Percentiles rank a stretch among this genome's conserved stretches.
These are phyloP conservation scores for Smittia aterrima DNA, from an alignment of 2,888 invertebrate genomes.

Conservation along the genomic window DNA sequence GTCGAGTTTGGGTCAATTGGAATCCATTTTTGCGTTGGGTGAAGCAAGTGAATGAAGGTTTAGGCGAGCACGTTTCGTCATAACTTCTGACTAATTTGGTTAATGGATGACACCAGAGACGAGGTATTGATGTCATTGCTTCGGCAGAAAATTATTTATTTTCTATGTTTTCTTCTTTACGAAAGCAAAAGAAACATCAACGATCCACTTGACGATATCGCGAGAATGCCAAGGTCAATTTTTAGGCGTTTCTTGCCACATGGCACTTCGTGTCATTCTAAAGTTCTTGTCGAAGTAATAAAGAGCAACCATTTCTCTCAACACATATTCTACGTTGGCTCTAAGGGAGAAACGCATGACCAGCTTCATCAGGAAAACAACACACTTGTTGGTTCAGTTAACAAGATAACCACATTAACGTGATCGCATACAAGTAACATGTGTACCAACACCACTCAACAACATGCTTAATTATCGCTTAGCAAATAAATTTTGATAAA, in stretches of 20 bases:
- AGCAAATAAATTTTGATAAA: background rate
- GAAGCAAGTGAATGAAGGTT: background rate
- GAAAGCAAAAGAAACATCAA: background rate
- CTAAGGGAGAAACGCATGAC: too few species aligned
- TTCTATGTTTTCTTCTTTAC: background rate
- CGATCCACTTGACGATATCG: background rate
- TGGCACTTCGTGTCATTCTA: background rate
- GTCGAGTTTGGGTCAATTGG: background rate
- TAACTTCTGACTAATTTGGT: background rate
- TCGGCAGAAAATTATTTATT: background rate
- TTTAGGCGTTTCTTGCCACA: background rate
- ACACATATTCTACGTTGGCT: too few species aligned
- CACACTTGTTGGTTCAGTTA: conserved; percentile 5
- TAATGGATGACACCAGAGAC: conserved; percentile 18
- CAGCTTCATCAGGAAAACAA: background rate
- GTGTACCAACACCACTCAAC: background rate
- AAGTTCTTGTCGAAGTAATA: too few species aligned
- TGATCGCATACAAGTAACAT: background rate
- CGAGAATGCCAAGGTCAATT: conserved; percentile 7
- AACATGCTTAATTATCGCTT: background rate
- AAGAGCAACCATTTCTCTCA: too few species aligned
- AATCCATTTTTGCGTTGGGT: background rate
- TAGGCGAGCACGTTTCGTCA: background rate
- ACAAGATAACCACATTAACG: background rate
- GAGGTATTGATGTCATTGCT: background rate